These are phyloP conservation scores for Polymixis lichenea DNA, from an alignment of 2,888 invertebrate genomes.

Conservation along the genomic window DNA sequence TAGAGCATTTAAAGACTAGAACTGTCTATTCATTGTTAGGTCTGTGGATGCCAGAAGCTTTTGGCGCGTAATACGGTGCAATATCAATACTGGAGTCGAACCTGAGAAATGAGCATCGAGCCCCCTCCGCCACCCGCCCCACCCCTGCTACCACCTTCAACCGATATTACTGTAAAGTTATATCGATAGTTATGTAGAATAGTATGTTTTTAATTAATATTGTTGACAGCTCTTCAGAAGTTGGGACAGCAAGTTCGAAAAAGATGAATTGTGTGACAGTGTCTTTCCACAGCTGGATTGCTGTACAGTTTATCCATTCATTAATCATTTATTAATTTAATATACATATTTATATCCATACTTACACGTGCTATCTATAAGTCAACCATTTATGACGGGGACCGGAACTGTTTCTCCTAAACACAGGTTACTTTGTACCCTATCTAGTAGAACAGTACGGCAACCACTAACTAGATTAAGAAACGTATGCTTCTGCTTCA, in stretches of 20 bases:
- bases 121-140: slow-evolving; percentile 51
- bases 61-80: slow-evolving; percentile 89
- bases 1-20: background rate
- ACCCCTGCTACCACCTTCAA: slow-evolving; percentile 34
- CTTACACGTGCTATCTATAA: too few relatives aligned
- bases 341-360: too few relatives aligned
- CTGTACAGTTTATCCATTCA: too few relatives aligned
- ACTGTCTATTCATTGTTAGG: slow-evolving; percentile 60
- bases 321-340: too few relatives aligned
- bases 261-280: background rate
- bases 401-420: too few relatives aligned
- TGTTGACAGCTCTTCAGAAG: background rate
- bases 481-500: too few relatives aligned
- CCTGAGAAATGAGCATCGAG: slow-evolving; percentile 88
- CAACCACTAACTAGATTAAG: too few relatives aligned
- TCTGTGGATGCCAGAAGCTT: slow-evolving; percentile 81
- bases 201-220: slow-evolving; percentile 39
- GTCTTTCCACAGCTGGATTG: background rate
- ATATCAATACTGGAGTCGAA: slow-evolving; percentile 89
- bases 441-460: too few relatives aligned
- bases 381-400: too few relatives aligned
- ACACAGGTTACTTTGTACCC: too few relatives aligned
- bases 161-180: slow-evolving; percentile 78
- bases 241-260: background rate
- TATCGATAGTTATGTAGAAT: slow-evolving; percentile 41